These are phyloP conservation scores for Furcifer pardalis DNA, from an alignment of 2,797 vertebrate species.

Conservation along the genomic window DNA sequence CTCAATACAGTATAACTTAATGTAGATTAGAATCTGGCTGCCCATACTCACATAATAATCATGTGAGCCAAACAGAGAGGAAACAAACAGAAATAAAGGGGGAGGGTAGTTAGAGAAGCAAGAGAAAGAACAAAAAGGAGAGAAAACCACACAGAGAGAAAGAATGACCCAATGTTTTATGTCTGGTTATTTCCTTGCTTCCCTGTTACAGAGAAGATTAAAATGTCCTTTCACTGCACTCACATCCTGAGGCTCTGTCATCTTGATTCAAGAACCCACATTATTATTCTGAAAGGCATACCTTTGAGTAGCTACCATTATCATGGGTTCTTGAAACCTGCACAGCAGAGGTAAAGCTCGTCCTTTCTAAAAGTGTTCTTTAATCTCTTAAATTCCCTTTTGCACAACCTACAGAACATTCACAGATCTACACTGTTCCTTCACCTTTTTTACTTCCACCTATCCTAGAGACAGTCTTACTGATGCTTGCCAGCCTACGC, in stretches of 20 bases:
- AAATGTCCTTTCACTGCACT: too few relatives aligned
- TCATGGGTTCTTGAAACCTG: too few relatives aligned
- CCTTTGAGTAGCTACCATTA: not conserved
- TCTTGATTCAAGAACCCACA: not conserved
- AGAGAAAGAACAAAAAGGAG: not conserved
- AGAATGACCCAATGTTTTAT: not conserved
- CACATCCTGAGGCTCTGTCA: too few relatives aligned
- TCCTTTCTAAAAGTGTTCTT: not conserved
- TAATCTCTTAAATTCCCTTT: not conserved
- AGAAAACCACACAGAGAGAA: not conserved
- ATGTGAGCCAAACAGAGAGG: not conserved
- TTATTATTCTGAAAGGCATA: not conserved
- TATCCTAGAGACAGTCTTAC: not conserved
- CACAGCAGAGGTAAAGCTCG: not conserved
- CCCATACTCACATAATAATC: not conserved
- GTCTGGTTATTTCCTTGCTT: too few relatives aligned
- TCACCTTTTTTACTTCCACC: not conserved
- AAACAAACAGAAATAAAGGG: not conserved
- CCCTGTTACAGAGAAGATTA: too few relatives aligned
- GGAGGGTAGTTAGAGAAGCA: not conserved
- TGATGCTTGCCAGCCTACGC: not conserved
- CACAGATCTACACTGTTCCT: not conserved
- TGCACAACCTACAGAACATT: not conserved
- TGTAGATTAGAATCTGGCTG: not conserved
- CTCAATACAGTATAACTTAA: not conserved